A percentile compares a stretch with the other conserved stretches of the same genome.
phyloP scores from a whole-genome alignment of 2,888 invertebrate genomes.

The Osedax frankpressi region DNA sequence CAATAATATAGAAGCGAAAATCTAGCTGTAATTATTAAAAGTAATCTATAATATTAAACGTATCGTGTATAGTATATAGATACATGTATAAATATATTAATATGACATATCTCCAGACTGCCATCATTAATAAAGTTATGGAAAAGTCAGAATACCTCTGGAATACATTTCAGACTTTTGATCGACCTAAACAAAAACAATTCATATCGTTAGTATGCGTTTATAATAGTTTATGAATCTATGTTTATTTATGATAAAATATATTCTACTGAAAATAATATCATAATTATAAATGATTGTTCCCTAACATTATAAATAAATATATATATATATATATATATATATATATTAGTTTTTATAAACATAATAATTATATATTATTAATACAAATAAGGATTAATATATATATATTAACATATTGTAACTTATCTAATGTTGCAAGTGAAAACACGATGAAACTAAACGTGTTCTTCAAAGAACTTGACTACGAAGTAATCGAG shows the following conservation, averaged over 20 bases:
- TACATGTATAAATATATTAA: no score
- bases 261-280: no score
- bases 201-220: no score
- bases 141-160: conserved; percentile 7
- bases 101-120: no score
- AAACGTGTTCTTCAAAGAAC: conserved; percentile 3
- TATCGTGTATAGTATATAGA: no score
- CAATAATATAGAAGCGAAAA: no score
- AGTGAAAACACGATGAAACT: conserved; percentile 1
- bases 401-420: background rate
- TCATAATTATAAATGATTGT: background rate
- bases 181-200: no score
- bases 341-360: background rate
- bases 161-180: background rate
- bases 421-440: background rate
- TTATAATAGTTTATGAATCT: no score
- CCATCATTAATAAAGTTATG: background rate
- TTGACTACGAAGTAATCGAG: conserved; percentile 7
- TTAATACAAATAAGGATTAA: background rate
- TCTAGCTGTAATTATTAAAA: no score
- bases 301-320: background rate
- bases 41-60: no score
- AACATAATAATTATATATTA: no score
- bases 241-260: no score
- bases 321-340: background rate